Base-by-base conservation (phyloP, 2,113 vertebrate species). In the Hiodon tergisus region DNA sequence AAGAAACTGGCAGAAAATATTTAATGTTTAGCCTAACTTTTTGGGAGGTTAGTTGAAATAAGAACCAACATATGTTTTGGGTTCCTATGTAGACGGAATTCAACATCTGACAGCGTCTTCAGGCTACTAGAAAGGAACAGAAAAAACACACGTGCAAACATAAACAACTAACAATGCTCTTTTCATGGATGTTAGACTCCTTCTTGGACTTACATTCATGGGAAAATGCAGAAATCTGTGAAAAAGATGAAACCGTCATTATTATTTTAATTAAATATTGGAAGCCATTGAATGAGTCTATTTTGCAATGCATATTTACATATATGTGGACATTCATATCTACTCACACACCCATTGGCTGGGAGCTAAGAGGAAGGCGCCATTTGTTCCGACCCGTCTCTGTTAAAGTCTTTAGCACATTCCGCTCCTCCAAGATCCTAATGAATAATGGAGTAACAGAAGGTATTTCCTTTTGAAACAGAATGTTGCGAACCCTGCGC, bases 381-480 rank as follows among this genome's bases (percentile, higher is more conserved):
- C 74, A 84, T 88, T 83, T 82, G 76, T 68, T 81, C 76, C 70
- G 66, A 78, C 74, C 74, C 0, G 60, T 60, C 79, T 87, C 89
- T 90, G 90, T 73, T 89, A 85, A 74, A 89, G 78, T 82, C 85
- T 82, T 91, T 86, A 88, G 81, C 78, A 77, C 81, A 82, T 85
- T 78, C 65, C 7, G 76, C 75, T 80, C 87, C 87, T 83, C 77
- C 0, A 85, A 85, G 87, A 84, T 76, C 83, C 61, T 67, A 66
- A 85, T 87, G 88, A 89, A 87, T 86, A 88, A 89, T 86, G 85
- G 85, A 86, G 86, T 83, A 86, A 85, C 85, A 85, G 84, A 77
- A 86, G 83, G 86, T 86, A 89, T 87, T 86, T 88, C 85, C 85
- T 85, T 77, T 79, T 78, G 83, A 83, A 88, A 88, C 87, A 85